phyloP scores from a whole-genome alignment of 1,140 invertebrate species.

The Drosophila nigromelanica region DNA sequence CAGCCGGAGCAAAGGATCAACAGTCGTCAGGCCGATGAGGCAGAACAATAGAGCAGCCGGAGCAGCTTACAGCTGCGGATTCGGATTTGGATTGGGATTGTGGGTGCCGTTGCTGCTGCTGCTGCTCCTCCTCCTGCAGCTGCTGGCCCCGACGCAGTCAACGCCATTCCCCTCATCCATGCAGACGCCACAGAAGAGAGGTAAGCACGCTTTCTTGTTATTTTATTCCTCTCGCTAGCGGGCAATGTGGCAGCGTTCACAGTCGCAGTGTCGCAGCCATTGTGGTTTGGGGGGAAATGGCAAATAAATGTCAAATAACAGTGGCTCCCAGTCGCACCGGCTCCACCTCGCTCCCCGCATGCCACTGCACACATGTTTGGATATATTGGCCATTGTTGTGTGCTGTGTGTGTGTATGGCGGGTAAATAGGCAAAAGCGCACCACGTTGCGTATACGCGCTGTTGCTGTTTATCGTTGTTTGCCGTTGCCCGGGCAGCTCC shows the following conservation, averaged over 20 bases:
- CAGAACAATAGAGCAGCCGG: conserved; percentile 60
- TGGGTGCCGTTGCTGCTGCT: conserved; percentile 41
- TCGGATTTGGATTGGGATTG: conserved; percentile 35
- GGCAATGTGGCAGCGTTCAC: background rate
- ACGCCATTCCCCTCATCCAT: conserved; percentile 76
- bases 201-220: conserved; percentile 48
- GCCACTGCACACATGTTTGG: conserved; percentile 32
- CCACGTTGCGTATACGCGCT: conserved; percentile 72
- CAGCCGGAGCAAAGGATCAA: conserved; percentile 51
- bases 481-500: conserved; percentile 15
- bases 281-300: conserved; percentile 59
- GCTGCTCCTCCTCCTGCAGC: conserved; percentile 56
- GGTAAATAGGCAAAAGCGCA: conserved; percentile 67
- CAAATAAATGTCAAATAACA: conserved; percentile 83
- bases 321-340: background rate
- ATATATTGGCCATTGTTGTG: conserved; percentile 54
- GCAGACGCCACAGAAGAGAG: conserved; percentile 80
- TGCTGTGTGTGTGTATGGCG: conserved; percentile 27
- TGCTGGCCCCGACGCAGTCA: conserved; percentile 52
- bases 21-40: conserved; percentile 52
- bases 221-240: background rate
- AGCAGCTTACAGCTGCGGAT: conserved; percentile 44
- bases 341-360: no score
- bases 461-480: conserved; percentile 25
- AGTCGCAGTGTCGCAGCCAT: conserved; percentile 8